phyloP scores from a whole-genome alignment of 2,888 invertebrate species.

The Chalcosyrphus nemorum region DNA sequence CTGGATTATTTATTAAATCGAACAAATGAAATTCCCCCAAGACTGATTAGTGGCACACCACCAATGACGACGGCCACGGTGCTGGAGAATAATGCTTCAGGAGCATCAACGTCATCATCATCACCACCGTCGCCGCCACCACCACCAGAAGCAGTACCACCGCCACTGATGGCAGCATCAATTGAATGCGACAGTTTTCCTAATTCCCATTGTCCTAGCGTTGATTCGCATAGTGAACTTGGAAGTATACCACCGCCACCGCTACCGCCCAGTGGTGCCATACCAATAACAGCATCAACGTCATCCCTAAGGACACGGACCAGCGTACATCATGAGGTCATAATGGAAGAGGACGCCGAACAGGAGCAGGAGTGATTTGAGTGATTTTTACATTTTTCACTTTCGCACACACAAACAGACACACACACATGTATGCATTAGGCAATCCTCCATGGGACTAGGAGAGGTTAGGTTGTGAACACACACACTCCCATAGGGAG shows the following conservation, averaged over 20 bases:
- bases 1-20: conserved; percentile 91
- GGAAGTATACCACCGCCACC: conserved; percentile 75
- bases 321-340: conserved; percentile 76
- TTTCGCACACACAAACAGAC: conserved; percentile 2
- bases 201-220: conserved; percentile 34
- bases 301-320: conserved; percentile 74
- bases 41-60: conserved; percentile 53
- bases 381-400: conserved; percentile 58
- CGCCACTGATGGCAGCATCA: conserved; percentile 38
- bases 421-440: neutral
- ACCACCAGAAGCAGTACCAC: no score
- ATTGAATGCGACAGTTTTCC: conserved; percentile 60
- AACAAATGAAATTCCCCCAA: conserved; percentile 80
- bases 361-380: conserved; percentile 74
- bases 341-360: conserved; percentile 76
- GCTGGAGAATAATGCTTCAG: conserved; percentile 32
- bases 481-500: conserved; percentile 39
- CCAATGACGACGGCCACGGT: conserved; percentile 11
- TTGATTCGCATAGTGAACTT: conserved; percentile 52
- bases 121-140: conserved; percentile 38
- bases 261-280: conserved; percentile 73
- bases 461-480: conserved; percentile 33
- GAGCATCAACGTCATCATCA: conserved; percentile 18
- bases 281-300: conserved; percentile 71
- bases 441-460: neutral